These are phyloP conservation scores for Sitobion miscanthi DNA, from an alignment of 1,140 invertebrate species.

Conservation along the genomic window DNA sequence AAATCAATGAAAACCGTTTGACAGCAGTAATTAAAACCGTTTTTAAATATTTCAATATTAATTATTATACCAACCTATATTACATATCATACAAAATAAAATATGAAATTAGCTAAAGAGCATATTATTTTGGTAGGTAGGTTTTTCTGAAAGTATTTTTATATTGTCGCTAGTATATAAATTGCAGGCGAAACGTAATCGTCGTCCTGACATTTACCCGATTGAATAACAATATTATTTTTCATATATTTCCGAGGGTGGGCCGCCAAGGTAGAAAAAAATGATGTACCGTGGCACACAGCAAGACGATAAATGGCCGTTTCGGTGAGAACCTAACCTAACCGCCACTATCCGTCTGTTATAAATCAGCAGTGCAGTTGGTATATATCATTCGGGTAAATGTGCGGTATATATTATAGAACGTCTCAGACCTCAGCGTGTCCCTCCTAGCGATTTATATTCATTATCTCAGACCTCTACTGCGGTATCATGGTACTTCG, in stretches of 20 bases:
- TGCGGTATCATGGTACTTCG: neutral
- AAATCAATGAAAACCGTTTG: neutral
- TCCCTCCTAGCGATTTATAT: neutral
- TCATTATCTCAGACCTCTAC: neutral
- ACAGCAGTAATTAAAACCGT: neutral
- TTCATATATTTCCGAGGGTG: neutral
- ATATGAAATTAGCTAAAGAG: too few relatives aligned
- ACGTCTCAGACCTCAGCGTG: neutral
- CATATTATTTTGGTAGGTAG: neutral
- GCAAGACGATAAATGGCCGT: neutral
- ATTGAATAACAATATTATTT: neutral
- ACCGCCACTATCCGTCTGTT: neutral
- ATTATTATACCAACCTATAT: too few relatives aligned
- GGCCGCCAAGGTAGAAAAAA: neutral
- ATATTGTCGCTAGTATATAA: neutral
- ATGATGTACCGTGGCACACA: neutral
- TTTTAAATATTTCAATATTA: neutral
- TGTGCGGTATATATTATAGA: neutral
- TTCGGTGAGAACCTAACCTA: neutral
- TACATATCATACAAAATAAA: too few relatives aligned
- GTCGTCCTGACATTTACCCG: neutral
- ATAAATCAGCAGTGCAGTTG: neutral
- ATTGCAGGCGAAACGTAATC: neutral
- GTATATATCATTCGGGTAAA: neutral
- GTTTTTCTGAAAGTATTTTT: neutral